A percentile compares a stretch with the other conserved stretches of the same genome.
phyloP scores from a whole-genome alignment of 1,140 invertebrate species.

The Manduca sexta region DNA sequence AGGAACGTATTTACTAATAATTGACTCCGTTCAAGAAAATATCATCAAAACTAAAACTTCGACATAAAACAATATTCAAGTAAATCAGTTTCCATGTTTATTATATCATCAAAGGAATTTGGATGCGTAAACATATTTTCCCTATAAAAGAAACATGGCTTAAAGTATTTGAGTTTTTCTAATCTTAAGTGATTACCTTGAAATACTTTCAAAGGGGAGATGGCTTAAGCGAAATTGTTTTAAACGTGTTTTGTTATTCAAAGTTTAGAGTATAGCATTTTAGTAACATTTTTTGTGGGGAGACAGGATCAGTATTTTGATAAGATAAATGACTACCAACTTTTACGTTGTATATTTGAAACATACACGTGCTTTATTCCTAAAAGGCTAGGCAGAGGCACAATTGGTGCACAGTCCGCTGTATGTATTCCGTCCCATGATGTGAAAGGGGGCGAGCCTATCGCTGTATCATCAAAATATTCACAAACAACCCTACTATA shows the following conservation, averaged over 20 bases:
- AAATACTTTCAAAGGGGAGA: slow-evolving; percentile 55
- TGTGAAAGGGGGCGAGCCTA: too few species aligned
- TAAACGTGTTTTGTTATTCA: slow-evolving; percentile 39
- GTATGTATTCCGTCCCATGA: too few species aligned
- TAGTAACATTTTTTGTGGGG: not conserved
- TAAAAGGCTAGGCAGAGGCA: too few species aligned
- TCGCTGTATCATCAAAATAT: too few species aligned
- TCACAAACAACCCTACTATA: too few species aligned
- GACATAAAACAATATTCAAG: too few species aligned
- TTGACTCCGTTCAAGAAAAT: too few species aligned
- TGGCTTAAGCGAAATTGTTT: slow-evolving; percentile 46
- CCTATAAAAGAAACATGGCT: slow-evolving; percentile 56
- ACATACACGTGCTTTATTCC: too few species aligned
- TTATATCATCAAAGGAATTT: slow-evolving; percentile 23
- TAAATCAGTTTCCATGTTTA: slow-evolving; percentile 37
- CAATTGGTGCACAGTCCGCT: too few species aligned
- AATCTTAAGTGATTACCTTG: slow-evolving; percentile 63
- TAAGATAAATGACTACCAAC: not conserved
- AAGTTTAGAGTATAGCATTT: slow-evolving; percentile 24
- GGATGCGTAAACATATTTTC: slow-evolving; percentile 29
- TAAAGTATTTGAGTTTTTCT: slow-evolving; percentile 57
- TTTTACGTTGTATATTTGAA: not conserved
- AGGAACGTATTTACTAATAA: too few species aligned
- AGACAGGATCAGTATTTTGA: not conserved
- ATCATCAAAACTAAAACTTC: too few species aligned